phyloP scores from a whole-genome alignment of 2,888 invertebrate genomes.

The Hemithea aestivaria region DNA sequence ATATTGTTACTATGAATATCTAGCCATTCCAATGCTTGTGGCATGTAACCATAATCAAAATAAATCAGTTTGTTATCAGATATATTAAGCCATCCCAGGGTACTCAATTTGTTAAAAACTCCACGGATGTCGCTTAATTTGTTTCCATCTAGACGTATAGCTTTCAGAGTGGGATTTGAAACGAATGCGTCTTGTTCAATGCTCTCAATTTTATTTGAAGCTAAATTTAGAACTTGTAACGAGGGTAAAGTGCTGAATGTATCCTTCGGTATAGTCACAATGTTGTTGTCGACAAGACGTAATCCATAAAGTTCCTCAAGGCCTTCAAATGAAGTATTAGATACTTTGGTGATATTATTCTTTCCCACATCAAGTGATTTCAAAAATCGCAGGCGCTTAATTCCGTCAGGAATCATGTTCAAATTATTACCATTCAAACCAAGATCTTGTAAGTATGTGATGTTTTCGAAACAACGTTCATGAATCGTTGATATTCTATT shows the following conservation, averaged over 20 bases:
- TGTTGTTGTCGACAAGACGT: constrained; percentile 88
- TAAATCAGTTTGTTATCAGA: constrained; percentile 87
- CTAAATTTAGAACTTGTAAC: constrained; percentile 88
- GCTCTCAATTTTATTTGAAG: constrained; percentile 86
- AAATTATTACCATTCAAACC: constrained; percentile 86
- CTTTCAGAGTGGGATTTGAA: constrained; percentile 84
- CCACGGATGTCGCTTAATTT: constrained; percentile 86
- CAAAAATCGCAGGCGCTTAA: constrained; percentile 82
- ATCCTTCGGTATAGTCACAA: constrained; percentile 85
- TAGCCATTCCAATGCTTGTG: constrained; percentile 86
- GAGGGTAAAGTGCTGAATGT: constrained; percentile 85
- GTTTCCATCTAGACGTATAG: constrained; percentile 88
- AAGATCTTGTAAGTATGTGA: constrained; percentile 87
- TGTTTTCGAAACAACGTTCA: constrained; percentile 85
- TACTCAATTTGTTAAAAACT: constrained; percentile 85
- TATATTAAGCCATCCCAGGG: constrained; percentile 88
- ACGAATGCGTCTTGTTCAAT: constrained; percentile 88
- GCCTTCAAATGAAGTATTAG: constrained; percentile 86
- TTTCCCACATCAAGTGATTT: constrained; percentile 89
- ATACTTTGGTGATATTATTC: constrained; percentile 85
- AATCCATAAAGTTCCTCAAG: constrained; percentile 86
- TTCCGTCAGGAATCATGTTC: constrained; percentile 82
- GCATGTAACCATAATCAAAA: constrained; percentile 90
- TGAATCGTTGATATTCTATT: constrained; percentile 84
- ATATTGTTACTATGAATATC: constrained; percentile 90